Evolutionary conservation across 2,113 vertebrate species (phyloP).

Genomic region (Thalassoma bifasciatum): DNA sequence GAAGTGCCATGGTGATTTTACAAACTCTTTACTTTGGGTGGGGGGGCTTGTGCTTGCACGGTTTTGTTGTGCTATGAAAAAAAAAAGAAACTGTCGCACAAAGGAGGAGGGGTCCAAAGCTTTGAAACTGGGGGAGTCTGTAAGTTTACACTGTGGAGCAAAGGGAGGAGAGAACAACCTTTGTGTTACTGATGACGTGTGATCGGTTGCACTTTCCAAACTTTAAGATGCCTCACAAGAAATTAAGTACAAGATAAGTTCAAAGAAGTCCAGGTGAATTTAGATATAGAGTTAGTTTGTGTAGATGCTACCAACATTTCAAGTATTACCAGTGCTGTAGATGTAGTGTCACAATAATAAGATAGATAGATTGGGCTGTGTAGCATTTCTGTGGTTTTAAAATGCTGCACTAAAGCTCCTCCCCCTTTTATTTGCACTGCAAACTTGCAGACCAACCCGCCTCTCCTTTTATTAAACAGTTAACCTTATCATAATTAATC

Average conservation of each 20-base stretch:
- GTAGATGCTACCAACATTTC: not conserved
- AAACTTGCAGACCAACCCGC: conserved; percentile 54
- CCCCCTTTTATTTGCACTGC: conserved; percentile 53
- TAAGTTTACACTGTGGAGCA: conserved; percentile 63
- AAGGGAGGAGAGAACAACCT: conserved; percentile 32
- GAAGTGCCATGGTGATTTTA: conserved; percentile 69
- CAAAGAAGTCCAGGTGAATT: conserved; percentile 20
- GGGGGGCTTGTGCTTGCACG: conserved; percentile 20
- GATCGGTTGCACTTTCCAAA: not conserved
- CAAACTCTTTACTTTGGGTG: conserved; percentile 26
- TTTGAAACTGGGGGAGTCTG: conserved; percentile 39
- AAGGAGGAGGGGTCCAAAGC: conserved; percentile 18
- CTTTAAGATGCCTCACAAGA: conserved; percentile 28
- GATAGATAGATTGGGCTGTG: conserved; percentile 1
- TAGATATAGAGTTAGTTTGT: conserved; percentile 21
- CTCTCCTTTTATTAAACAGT: conserved; percentile 24
- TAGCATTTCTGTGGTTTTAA: not conserved
- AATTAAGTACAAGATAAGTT: conserved; percentile 2
- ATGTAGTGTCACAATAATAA: conserved; percentile 4
- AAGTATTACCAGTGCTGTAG: conserved; percentile 34
- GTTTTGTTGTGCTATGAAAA: conserved; percentile 32
- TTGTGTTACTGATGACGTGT: not conserved
- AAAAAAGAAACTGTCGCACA: conserved; percentile 32
- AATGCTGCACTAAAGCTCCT: conserved; percentile 11
- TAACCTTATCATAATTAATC: conserved; percentile 14